Evolutionary conservation across 2,113 vertebrate genomes (phyloP).

Genomic region (Natator depressus): DNA sequence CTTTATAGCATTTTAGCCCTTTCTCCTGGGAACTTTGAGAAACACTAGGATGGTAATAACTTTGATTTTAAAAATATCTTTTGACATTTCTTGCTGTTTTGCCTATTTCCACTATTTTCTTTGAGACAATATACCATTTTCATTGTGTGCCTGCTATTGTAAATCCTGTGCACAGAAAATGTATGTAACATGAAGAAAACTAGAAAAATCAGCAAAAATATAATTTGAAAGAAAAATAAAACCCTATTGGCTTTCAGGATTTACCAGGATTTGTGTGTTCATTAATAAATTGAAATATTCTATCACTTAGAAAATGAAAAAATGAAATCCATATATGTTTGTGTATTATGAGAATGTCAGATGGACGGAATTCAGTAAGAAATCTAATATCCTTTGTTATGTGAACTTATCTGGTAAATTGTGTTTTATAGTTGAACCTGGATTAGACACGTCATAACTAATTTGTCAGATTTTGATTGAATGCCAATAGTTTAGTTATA

Average conservation of each 20-base stretch:
- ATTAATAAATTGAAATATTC: constrained; percentile 30
- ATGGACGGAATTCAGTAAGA: constrained; percentile 28
- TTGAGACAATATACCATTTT: not conserved
- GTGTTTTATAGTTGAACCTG: constrained; percentile 46
- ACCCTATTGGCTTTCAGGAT: not conserved
- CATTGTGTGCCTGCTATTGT: not conserved
- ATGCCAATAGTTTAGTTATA: constrained; percentile 44
- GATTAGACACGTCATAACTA: constrained; percentile 57
- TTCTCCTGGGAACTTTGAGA: not conserved
- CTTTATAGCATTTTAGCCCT: not conserved
- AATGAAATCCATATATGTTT: constrained; percentile 34
- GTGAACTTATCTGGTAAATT: not conserved
- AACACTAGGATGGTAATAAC: not conserved
- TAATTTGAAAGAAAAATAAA: constrained; percentile 52
- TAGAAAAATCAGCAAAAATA: not conserved
- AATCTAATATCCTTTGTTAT: constrained; percentile 47
- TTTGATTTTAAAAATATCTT: not conserved
- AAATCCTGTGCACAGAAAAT: not conserved
- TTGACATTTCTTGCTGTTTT: not conserved
- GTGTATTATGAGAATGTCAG: constrained; percentile 23
- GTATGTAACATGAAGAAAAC: not conserved
- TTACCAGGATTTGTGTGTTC: constrained; percentile 29
- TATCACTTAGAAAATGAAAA: constrained; percentile 40
- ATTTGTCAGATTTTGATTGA: constrained; percentile 62
- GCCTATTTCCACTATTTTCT: not conserved